phyloP scores from a whole-genome alignment of 2,888 invertebrate species.

The Eupelmus urozonus region DNA sequence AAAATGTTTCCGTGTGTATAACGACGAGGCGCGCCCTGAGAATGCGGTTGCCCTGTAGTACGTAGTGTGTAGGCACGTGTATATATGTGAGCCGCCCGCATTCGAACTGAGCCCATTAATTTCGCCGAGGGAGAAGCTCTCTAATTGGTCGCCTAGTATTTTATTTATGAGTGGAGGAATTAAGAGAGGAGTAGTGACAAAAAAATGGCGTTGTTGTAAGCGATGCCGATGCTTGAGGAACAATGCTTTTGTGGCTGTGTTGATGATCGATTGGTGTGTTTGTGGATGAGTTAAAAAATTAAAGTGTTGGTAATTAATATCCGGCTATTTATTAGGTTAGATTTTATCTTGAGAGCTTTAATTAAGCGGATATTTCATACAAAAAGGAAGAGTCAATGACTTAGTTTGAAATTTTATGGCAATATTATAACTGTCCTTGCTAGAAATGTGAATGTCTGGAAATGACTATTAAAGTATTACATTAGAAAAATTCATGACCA shows the following conservation, averaged over 20 bases:
- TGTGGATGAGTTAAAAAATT: too few species aligned
- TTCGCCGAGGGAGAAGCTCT: conserved; percentile 14
- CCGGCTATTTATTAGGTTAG: too few species aligned
- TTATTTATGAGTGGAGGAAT: conserved; percentile 68
- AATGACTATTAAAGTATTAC: too few species aligned
- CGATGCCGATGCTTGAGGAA: neutral
- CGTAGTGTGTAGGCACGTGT: neutral
- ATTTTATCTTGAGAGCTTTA: too few species aligned
- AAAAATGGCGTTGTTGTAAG: neutral
- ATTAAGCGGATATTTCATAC: too few species aligned
- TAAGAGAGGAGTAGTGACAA: conserved; percentile 26
- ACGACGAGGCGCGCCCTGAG: conserved; percentile 20
- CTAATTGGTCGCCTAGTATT: conserved; percentile 71
- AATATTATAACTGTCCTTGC: too few species aligned
- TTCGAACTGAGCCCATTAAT: conserved; percentile 41
- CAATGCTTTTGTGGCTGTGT: neutral
- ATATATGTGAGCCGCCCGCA: neutral
- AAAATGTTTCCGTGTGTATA: conserved; percentile 56
- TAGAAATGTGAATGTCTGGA: too few species aligned
- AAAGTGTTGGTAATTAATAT: too few species aligned
- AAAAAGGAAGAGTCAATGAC: too few species aligned
- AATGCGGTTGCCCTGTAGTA: conserved; percentile 12
- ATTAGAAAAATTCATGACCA: too few species aligned
- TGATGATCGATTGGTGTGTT: neutral
- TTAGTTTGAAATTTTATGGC: too few species aligned